Evolutionary conservation across 1,140 invertebrate genomes (phyloP).

Genomic region (Calosoma granatense): DNA sequence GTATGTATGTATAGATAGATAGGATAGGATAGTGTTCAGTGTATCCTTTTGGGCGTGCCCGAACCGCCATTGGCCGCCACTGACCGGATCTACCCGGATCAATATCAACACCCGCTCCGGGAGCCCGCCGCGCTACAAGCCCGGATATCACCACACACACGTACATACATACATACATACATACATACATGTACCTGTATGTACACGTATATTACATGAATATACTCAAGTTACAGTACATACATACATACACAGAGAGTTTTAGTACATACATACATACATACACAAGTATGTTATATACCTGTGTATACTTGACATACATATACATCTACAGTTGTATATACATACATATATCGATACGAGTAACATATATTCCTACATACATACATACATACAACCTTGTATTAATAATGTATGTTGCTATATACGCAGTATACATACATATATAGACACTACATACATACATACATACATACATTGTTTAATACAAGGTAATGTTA

Average conservation of each 20-base stretch:
- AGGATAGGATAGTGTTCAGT: background rate
- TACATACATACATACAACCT: background rate
- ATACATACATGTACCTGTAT: too few species aligned
- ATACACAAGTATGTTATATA: too few species aligned
- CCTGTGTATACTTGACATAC: too few species aligned
- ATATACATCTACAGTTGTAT: background rate
- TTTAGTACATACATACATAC: too few species aligned
- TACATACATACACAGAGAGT: too few species aligned
- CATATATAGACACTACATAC: too few species aligned
- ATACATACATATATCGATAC: background rate
- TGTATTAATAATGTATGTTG: background rate
- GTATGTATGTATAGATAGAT: background rate
- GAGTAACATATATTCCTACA: background rate
- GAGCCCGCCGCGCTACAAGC: background rate
- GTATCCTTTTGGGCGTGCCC: slow-evolving; percentile 4
- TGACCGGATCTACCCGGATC: slow-evolving; percentile 8
- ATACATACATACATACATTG: too few species aligned
- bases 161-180: background rate
- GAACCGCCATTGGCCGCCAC: slow-evolving; percentile 1
- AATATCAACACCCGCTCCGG: background rate
- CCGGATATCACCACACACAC: background rate
- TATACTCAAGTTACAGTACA: too few species aligned
- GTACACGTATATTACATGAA: too few species aligned
- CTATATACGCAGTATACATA: too few species aligned
- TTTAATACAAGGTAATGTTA: too few species aligned